Conservation (phyloP, 1,140 invertebrate species). For the Proctacanthus coquilletti region DNA sequence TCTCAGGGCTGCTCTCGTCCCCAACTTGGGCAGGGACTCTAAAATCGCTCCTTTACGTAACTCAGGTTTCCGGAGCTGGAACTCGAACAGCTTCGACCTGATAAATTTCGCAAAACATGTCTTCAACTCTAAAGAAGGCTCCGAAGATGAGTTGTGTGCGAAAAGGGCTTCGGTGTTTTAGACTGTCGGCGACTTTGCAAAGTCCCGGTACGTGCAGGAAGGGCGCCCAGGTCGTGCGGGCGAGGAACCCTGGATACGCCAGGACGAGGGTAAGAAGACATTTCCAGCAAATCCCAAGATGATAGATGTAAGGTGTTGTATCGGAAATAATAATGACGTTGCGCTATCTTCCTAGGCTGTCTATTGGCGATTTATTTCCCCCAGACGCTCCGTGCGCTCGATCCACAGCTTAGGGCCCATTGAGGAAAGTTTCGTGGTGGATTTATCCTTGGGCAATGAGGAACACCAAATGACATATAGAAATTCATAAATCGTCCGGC, state of each 20-base stretch:
- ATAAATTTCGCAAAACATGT: slow-evolving; percentile 1
- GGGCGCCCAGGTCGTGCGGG: neutral
- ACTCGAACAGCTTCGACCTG: too few species aligned
- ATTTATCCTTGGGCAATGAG: neutral
- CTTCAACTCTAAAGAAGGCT: neutral
- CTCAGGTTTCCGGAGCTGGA: too few species aligned
- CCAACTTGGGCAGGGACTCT: too few species aligned
- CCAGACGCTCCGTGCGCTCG: too few species aligned
- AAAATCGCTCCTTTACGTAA: too few species aligned
- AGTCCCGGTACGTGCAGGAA: neutral
- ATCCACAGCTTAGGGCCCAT: neutral
- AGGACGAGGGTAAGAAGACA: neutral
- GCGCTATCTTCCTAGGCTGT: neutral
- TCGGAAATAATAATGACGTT: slow-evolving; percentile 6
- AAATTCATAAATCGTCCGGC: slow-evolving; percentile 1
- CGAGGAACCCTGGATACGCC: neutral
- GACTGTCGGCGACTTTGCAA: neutral
- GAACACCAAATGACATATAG: neutral
- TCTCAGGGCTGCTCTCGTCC: too few species aligned
- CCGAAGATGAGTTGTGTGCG: neutral
- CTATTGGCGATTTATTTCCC: neutral
- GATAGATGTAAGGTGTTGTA: slow-evolving; percentile 4
- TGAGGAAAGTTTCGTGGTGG: neutral
- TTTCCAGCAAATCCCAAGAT: slow-evolving; percentile 1
- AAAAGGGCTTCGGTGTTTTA: neutral